These are phyloP conservation scores for Mesorhabditis sp. DNA, from an alignment of 2,888 invertebrate species.

Conservation along the genomic window DNA sequence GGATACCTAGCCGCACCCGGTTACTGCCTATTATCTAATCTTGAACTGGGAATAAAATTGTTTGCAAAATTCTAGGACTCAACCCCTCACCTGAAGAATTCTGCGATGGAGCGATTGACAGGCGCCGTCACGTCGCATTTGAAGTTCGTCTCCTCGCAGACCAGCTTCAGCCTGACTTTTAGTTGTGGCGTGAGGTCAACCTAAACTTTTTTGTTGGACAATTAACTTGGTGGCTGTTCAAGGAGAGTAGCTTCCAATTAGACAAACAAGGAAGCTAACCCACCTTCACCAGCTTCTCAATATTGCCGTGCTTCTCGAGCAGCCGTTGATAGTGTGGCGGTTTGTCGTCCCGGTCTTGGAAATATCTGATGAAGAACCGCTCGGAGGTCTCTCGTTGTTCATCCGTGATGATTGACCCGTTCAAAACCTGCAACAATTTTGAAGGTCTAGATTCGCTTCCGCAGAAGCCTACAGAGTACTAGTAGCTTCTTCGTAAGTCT, in stretches of 20 bases:
- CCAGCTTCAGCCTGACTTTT: conserved; percentile 25
- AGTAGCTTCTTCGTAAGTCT: too few species aligned
- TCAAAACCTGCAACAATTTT: conserved; percentile 54
- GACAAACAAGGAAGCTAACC: background rate
- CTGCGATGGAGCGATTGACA: conserved; percentile 55
- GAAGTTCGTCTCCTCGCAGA: conserved; percentile 36
- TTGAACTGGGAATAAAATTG: too few species aligned
- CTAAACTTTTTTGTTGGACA: conserved; percentile 15
- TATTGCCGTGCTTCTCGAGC: conserved; percentile 39
- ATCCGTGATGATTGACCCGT: conserved; percentile 58
- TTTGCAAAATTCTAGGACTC: too few species aligned
- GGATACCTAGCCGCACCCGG: too few species aligned
- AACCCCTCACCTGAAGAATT: conserved; percentile 47
- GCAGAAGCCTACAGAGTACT: too few species aligned
- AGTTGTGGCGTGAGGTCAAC: conserved; percentile 55
- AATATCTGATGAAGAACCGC: conserved; percentile 60
- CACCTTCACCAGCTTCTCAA: conserved; percentile 38
- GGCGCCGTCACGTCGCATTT: conserved; percentile 36
- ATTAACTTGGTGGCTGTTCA: background rate
- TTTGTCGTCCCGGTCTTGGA: conserved; percentile 34
- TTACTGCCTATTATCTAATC: too few species aligned
- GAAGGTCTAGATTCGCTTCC: too few species aligned
- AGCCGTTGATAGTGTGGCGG: conserved; percentile 31
- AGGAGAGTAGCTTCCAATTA: background rate
- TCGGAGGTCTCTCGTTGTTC: conserved; percentile 60